Base-by-base conservation (phyloP, 2,797 vertebrate genomes). In the Urocyon cinereoargenteus region DNA sequence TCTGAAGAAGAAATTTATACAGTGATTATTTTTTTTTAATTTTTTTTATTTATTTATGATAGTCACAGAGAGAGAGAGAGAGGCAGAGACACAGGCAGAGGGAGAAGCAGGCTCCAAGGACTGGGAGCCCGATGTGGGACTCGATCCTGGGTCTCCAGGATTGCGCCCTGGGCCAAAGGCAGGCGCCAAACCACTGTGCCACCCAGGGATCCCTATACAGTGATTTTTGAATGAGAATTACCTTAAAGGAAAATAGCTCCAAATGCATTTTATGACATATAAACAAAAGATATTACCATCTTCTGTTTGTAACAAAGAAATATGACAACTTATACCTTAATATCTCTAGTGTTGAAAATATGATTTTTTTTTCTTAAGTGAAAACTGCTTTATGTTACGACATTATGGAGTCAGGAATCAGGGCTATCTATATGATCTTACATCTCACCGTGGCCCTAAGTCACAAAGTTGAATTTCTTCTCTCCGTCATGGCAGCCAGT, bases 291-390 rank as follows among this genome's bases (percentile, higher is more conserved):
- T 85, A 87, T 89, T 86, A 73, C 81, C 13, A 3, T 57, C n/a
- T 14, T 7, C 51, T 89, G 22, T 55, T 84, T 68, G 97, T 68
- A 84, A 34, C 31, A 81, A 93, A 53, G 61, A 94, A 91, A 81
- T 66, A 73, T 36, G 13, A 59, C 26, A 96, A 73, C 24, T 89
- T 90, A 82, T 2, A 79, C 19, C 55, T 68, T 61, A 61, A 18
- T 53, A 66, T 6, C 88, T 96, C 21, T 70, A 94, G 90, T 82
- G 82, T 45, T 84, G 11, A 93, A 94, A 73, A 59, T 64, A 77
- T 34, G 34, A 75, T 83, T 4, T 16, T 97, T 36, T 72, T 86
- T 96, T 68, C 34, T 86, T 64, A 72, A 49, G 34, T 61, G 55
- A 95, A 95, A 84, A 61, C 4, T 59, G 19, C 19, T 88, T 79